Evolutionary conservation across 2,797 vertebrate genomes (phyloP).

Genomic region (Sebastes taczanowskii): DNA sequence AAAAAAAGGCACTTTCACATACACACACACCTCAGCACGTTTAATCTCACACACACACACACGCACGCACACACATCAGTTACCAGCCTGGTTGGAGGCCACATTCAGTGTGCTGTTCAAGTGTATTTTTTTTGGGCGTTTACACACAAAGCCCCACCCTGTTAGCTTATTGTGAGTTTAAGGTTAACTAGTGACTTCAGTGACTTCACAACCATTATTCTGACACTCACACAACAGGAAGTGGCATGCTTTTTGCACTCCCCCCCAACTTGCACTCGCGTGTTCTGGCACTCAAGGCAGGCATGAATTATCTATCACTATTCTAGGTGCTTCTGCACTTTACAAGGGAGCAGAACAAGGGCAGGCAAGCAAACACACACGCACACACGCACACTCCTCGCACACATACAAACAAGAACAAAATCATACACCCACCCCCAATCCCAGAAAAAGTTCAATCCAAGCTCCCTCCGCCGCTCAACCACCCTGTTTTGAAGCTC

Average conservation of each 20-base stretch:
- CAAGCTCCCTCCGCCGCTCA: constrained; percentile 37
- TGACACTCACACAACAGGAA: constrained; percentile 32
- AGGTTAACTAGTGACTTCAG: constrained; percentile 80
- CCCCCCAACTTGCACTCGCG: constrained; percentile 64
- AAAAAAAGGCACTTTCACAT: constrained; percentile 96
- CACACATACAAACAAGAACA: constrained; percentile 42
- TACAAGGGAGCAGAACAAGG: constrained; percentile 64
- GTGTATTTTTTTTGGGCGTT: constrained; percentile 69
- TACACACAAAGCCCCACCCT: constrained; percentile 74
- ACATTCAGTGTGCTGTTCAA: constrained; percentile 85
- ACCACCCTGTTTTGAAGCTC: constrained; percentile 44
- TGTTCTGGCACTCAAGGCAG: constrained; percentile 73
- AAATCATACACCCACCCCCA: constrained; percentile 48
- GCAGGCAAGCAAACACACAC: constrained; percentile 43
- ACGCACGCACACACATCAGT: constrained; percentile 23
- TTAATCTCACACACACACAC: neutral
- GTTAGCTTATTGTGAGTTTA: constrained; percentile 81
- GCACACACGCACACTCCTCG: neutral
- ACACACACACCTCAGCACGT: constrained; percentile 39
- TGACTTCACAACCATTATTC: constrained; percentile 59
- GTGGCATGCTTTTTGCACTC: constrained; percentile 69
- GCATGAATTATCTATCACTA: constrained; percentile 77
- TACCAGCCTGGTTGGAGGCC: constrained; percentile 62
- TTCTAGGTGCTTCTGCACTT: constrained; percentile 66
- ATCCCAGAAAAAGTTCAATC: constrained; percentile 44